These are phyloP conservation scores for Leptarthrus brevirostris DNA, from an alignment of 2,888 invertebrate genomes.

Conservation along the genomic window DNA sequence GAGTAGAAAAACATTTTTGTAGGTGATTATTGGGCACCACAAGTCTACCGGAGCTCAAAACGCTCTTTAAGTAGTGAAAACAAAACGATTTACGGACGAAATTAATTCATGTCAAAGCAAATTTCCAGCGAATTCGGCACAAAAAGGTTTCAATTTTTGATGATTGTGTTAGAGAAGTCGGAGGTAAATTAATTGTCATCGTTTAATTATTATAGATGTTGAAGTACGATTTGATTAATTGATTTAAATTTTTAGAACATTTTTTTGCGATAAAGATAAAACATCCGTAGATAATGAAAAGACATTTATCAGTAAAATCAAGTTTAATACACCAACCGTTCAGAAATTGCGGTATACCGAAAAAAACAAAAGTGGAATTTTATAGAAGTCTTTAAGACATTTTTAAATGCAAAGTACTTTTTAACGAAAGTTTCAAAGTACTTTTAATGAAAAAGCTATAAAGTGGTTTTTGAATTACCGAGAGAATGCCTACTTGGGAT, in stretches of 20 bases:
- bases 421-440: no score
- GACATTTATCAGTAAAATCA: no score
- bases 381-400: no score
- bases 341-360: no score
- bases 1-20: slow-evolving; percentile 43
- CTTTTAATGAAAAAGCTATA: no score
- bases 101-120: slow-evolving; percentile 36
- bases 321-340: no score
- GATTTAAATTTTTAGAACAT: slow-evolving; percentile 6
- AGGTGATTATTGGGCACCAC: slow-evolving; percentile 23
- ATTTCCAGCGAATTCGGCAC: background rate
- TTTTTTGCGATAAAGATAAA: no score
- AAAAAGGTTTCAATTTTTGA: background rate
- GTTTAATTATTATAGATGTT: background rate
- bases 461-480: no score
- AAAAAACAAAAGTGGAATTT: no score
- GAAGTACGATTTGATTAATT: slow-evolving; percentile 26
- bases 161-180: background rate
- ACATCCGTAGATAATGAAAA: no score
- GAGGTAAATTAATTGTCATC: slow-evolving; percentile 11
- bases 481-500: no score
- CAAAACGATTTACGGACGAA: slow-evolving; percentile 15
- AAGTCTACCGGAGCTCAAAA: background rate
- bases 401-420: no score
- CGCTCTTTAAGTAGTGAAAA: slow-evolving; percentile 2